These are phyloP conservation scores for Panagrolaimus sp. DNA, from an alignment of 1,140 invertebrate species.

Conservation along the genomic window DNA sequence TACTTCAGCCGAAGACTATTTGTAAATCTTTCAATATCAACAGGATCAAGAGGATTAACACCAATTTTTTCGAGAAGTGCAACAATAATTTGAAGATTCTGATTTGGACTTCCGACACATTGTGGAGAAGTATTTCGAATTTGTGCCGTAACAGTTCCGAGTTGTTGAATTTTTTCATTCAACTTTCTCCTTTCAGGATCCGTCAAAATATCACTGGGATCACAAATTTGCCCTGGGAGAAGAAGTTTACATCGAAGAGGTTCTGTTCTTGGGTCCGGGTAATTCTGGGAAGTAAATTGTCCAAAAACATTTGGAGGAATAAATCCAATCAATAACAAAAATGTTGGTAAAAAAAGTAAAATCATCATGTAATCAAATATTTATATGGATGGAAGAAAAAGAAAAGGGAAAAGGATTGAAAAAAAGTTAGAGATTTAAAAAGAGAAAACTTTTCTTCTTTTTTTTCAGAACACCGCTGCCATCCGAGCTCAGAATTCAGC, in stretches of 20 bases:
- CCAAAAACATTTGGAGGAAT: not conserved
- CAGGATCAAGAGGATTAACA: conserved; percentile 41
- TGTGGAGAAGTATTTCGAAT: conserved; percentile 52
- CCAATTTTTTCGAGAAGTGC: conserved; percentile 55
- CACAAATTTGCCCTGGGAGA: conserved; percentile 51
- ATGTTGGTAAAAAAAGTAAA: not conserved
- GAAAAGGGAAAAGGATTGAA: not conserved
- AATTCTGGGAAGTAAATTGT: conserved; percentile 56
- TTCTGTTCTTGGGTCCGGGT: conserved; percentile 50
- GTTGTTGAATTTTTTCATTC: conserved; percentile 48
- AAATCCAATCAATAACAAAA: not conserved
- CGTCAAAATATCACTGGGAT: conserved; percentile 52
- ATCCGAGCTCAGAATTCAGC: no score
- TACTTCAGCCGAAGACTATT: conserved; percentile 50
- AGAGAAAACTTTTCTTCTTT: not conserved
- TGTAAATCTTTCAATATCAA: conserved; percentile 55
- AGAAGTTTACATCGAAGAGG: conserved; percentile 43
- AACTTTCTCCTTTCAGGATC: conserved; percentile 51
- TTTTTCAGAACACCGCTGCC: no score
- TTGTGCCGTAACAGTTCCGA: conserved; percentile 47
- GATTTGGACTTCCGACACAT: conserved; percentile 41
- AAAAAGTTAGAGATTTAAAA: not conserved
- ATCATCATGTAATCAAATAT: not conserved
- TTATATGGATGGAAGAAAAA: not conserved
- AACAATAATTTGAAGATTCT: conserved; percentile 50